Evolutionary conservation across 2,888 invertebrate species (phyloP).

Genomic region (Smittia sp.): DNA sequence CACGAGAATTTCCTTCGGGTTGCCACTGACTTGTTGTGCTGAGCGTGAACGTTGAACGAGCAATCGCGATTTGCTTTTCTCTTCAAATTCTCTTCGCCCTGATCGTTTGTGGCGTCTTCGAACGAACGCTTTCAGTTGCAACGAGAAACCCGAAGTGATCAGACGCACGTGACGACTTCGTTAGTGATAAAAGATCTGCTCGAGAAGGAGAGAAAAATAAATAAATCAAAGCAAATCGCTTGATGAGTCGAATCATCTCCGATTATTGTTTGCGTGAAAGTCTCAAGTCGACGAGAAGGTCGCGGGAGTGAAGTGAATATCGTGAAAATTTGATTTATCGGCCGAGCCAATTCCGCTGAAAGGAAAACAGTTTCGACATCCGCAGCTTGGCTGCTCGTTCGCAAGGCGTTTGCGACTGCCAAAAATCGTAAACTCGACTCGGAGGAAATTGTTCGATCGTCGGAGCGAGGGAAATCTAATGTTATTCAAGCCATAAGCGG

Average conservation of each 20-base stretch:
- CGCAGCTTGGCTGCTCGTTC: not conserved
- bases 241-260: not conserved
- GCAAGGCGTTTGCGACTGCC: not conserved
- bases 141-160: not conserved
- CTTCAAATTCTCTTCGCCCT: slow-evolving; percentile 4
- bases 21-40: not conserved
- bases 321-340: not conserved
- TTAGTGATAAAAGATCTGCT: not conserved
- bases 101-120: not conserved
- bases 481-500: not conserved
- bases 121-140: not conserved
- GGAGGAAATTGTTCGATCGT: not conserved
- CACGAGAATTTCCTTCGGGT: not conserved
- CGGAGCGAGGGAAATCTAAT: not conserved
- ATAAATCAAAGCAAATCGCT: not conserved
- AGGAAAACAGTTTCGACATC: not conserved
- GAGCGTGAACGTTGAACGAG: not conserved
- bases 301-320: not conserved
- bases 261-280: not conserved
- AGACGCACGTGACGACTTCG: not conserved
- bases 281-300: not conserved
- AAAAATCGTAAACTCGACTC: not conserved
- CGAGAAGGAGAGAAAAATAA: not conserved
- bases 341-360: not conserved
- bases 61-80: not conserved